Base-by-base conservation (phyloP, 2,888 invertebrate genomes). In the Diachrysia chrysitis region DNA sequence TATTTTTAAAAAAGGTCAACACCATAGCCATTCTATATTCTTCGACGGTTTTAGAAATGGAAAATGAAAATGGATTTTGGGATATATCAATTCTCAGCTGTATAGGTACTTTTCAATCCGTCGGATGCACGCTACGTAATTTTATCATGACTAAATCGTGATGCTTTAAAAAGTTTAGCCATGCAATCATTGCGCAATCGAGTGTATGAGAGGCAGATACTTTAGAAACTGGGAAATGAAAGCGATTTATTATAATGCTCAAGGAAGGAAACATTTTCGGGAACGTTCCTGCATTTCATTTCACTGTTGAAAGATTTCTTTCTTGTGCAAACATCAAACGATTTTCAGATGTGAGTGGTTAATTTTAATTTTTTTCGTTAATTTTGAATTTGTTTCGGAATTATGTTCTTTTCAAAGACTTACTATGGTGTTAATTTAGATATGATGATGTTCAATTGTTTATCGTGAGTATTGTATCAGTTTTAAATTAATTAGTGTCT, bases 191-290 rank as follows among this genome's bases (percentile, higher is more conserved):
- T 63, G 51, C 16, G 25, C 65, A 73, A 67, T 74, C 58, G 54
- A 63, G 32, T 58, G 53, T 59, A 58, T n/a, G n/a, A 71, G 29
- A 70, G 56, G 32, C 12, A 46, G 25, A 66, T 58, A 63, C 46
- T 77, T 58, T 14, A 51, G 25, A 16, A 37, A 65, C 17, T 14
- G 46, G 54, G 4, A 57, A 62, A 57, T 53, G 55, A 72, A 68
- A 63, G 25, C 51, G 54, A 66, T 77, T 72, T 60, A 1, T 19
- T 25, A 53, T 66, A 73, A 77, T 66, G 32, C 17, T 51, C 10
- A 21, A 29, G 56, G 35, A 73, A 51, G 53, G 16, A 56, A 73
- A 19, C 58, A n/a, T 63, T 68, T 63, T 35, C 14, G 23, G 10
- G 4, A 53, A 62, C 54, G 63, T 58, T 66, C 35, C 37, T 60